Base-by-base conservation (phyloP, 92 coral and sea anemone species). In the Nematostella vectensis region DNA sequence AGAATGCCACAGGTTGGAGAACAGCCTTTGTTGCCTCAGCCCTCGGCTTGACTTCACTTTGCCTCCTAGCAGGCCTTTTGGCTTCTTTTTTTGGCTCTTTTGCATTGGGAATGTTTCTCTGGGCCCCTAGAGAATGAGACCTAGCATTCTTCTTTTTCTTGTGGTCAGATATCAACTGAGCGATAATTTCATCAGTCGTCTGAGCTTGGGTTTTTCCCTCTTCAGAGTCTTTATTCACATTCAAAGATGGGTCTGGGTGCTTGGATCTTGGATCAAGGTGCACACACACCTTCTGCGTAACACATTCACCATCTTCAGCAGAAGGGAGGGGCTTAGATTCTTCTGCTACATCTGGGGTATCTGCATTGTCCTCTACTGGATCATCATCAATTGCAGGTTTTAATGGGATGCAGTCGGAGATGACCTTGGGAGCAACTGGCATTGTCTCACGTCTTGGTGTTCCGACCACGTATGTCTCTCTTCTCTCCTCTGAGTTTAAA, bases 381-480 rank as follows among this genome's bases (percentile, higher is more conserved):
- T 15, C 15, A n/a, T n/a, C n/a, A n/a, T n/a, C n/a, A n/a, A n/a
- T n/a, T n/a, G n/a, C n/a, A n/a, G n/a, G n/a, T n/a, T n/a, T n/a
- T n/a, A n/a, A n/a, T n/a, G n/a, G n/a, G n/a, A n/a, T n/a, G n/a
- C n/a, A n/a, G n/a, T n/a, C n/a, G n/a, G n/a, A n/a, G n/a, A n/a
- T n/a, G n/a, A 20, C 57, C 25, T 29, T 17, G 23, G 19, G 31
- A 47, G 26, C 29, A 26, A 30, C 25, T 9, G 15, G 25, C 37
- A 15, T 11, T 18, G 0, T 9, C 20, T 20, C 4, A 27, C 15
- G 0, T 3, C 0, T 27, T 25, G 16, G 27, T 30, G 16, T 15
- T 47, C 18, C 25, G 4, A 79, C 68, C 25, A 67, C 58, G 50
- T 67, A 79, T 11, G 87, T 79, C 22, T 57, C 81, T 31, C 87